Conservation (phyloP, 2,113 vertebrate species). For the Corythornis cristatus region DNA sequence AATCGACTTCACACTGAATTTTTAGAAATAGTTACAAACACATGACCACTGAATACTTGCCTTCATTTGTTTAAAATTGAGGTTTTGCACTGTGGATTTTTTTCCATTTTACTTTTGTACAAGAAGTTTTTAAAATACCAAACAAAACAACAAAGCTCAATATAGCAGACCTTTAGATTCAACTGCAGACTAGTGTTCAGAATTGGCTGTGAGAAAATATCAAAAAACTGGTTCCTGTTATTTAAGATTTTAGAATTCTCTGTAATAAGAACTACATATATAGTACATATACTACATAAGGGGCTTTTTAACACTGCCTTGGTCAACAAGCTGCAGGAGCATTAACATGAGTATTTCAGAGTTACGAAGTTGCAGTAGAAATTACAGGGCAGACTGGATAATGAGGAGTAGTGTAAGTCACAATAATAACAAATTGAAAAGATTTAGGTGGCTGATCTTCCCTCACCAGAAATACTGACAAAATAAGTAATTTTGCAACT, state of each 20-base stretch:
- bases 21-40: not conserved
- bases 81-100: not conserved
- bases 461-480: not conserved
- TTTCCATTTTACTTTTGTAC: not conserved
- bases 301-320: not conserved
- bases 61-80: not conserved
- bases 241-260: not conserved
- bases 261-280: not conserved
- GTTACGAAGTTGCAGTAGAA: not conserved
- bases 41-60: not conserved
- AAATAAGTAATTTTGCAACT: not conserved
- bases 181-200: not conserved
- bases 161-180: not conserved
- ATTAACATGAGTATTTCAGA: not conserved
- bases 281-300: no score
- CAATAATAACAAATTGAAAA: not conserved
- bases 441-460: not conserved
- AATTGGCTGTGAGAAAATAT: not conserved
- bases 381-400: not conserved
- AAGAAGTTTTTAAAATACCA: not conserved
- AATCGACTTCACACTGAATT: not conserved
- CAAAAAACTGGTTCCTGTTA: not conserved
- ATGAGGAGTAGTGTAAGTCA: not conserved
- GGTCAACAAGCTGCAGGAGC: not conserved
- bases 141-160: rapidly evolving